phyloP scores from a whole-genome alignment of 2,113 vertebrate genomes.

The Nyctereutes procyonoides region DNA sequence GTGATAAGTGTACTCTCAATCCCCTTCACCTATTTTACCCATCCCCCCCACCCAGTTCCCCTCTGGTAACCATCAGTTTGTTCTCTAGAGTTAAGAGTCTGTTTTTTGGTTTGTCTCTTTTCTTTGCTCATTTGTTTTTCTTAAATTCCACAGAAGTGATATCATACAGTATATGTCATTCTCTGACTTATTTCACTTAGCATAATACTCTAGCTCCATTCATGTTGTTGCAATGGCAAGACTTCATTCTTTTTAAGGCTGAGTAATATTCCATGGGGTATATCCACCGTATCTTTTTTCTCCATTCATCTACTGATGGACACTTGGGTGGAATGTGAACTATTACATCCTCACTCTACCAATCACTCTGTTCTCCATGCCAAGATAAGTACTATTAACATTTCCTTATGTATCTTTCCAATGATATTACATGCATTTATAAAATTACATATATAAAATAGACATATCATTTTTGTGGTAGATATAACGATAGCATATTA shows the following conservation, averaged over 20 bases:
- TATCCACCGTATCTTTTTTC: neutral
- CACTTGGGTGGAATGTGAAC: neutral
- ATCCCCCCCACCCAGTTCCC: neutral
- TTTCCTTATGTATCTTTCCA: neutral
- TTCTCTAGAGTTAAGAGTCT: neutral
- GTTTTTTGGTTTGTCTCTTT: neutral
- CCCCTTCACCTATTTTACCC: neutral
- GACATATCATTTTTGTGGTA: neutral
- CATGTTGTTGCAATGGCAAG: neutral
- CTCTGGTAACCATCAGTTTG: neutral
- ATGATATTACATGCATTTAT: neutral
- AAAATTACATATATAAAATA: neutral
- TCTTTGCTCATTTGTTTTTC: neutral
- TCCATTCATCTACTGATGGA: neutral
- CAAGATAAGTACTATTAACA: neutral
- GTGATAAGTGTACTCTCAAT: neutral
- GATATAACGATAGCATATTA: neutral
- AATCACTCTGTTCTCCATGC: neutral
- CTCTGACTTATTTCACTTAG: neutral
- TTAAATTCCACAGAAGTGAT: neutral
- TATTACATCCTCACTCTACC: neutral
- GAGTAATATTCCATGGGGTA: neutral
- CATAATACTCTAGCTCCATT: neutral
- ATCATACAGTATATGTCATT: neutral
- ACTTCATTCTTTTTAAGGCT: neutral